A percentile compares a stretch with the other conserved stretches of the same genome.
phyloP scores from a whole-genome alignment of 2,113 vertebrate genomes.

The Jacana jacana region DNA sequence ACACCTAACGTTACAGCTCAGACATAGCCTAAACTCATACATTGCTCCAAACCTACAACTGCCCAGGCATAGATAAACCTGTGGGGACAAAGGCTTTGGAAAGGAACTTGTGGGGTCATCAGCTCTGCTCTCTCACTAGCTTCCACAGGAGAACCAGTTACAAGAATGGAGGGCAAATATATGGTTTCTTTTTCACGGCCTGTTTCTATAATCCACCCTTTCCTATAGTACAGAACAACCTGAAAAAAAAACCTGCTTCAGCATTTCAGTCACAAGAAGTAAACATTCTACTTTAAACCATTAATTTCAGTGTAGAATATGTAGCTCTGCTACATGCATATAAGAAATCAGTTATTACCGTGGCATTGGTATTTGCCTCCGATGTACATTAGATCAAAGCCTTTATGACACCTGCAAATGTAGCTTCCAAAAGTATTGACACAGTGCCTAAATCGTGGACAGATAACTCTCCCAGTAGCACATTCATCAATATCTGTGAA shows the following conservation, averaged over 20 bases:
- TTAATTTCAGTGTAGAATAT: background rate
- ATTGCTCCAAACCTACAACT: background rate
- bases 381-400: constrained; percentile 92
- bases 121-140: background rate
- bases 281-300: background rate
- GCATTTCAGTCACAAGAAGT: background rate
- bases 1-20: background rate
- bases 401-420: constrained; percentile 93
- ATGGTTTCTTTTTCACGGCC: background rate
- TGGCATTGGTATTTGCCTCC: constrained; percentile 94
- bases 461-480: constrained; percentile 82
- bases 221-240: background rate
- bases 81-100: background rate
- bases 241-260: background rate
- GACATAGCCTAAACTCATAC: background rate
- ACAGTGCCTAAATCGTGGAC: constrained; percentile 90
- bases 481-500: constrained; percentile 93
- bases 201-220: background rate
- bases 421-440: constrained; percentile 98
- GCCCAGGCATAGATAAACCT: background rate
- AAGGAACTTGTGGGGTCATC: background rate
- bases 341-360: constrained; percentile 74
- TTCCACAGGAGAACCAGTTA: background rate
- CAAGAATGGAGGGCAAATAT: background rate
- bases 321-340: background rate